A percentile compares a stretch with the other conserved stretches of the same genome.
Evolutionary conservation across 2,113 vertebrate genomes (phyloP).

Genomic region (Melanotaenia duboulayi): DNA sequence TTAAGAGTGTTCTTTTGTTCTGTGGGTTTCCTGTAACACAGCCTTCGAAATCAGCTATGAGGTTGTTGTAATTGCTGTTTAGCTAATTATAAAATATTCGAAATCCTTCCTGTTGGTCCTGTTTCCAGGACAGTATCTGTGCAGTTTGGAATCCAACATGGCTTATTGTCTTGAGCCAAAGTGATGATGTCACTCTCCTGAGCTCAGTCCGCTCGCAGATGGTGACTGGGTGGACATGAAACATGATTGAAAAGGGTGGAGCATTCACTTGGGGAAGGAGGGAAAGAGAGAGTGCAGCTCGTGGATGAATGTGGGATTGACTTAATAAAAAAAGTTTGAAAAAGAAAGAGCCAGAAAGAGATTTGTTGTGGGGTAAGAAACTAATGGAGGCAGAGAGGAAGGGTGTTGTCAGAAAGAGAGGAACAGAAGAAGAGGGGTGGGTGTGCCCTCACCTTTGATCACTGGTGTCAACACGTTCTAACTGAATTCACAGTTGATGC

Average conservation of each 20-base stretch:
- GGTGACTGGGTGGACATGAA: conserved; percentile 62
- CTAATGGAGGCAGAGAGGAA: conserved; percentile 58
- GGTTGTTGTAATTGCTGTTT: neutral
- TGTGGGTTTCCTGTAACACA: neutral
- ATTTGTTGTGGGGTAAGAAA: conserved; percentile 45
- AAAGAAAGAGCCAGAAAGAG: conserved; percentile 34
- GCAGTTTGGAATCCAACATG: conserved; percentile 3
- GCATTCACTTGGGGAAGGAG: conserved; percentile 27
- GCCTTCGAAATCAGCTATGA: neutral
- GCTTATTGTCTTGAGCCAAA: conserved; percentile 24
- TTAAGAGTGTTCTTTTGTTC: neutral
- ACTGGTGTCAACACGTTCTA: conserved; percentile 51
- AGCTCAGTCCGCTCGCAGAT: conserved; percentile 49
- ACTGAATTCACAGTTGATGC: conserved; percentile 48
- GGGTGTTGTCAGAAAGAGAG: conserved; percentile 69
- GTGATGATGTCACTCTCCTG: conserved; percentile 49
- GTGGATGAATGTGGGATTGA: conserved; percentile 38
- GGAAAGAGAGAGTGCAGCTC: conserved; percentile 5
- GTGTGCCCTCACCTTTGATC: conserved; percentile 75
- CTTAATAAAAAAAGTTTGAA: conserved; percentile 25
- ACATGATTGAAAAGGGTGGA: conserved; percentile 59
- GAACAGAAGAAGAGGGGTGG: conserved; percentile 62
- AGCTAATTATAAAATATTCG: neutral
- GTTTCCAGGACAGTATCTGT: conserved; percentile 25
- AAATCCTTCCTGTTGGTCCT: neutral